A percentile compares a stretch with the other conserved stretches of the same genome.
These are phyloP conservation scores for Euclidia mi DNA, from an alignment of 2,888 invertebrate species.

Conservation along the genomic window DNA sequence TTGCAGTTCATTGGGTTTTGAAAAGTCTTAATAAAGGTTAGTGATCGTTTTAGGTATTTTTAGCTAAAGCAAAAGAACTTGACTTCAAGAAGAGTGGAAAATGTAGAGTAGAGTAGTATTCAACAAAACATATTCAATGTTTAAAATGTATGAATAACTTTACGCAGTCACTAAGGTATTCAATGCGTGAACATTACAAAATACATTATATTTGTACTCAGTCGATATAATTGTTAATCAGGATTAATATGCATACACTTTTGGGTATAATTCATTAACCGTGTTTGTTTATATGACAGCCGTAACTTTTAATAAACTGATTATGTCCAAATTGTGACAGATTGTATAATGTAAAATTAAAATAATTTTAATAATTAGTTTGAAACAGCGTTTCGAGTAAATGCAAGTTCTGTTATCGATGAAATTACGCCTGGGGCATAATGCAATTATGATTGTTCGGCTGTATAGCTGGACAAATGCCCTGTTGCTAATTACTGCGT, in stretches of 20 bases:
- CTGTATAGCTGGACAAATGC: constrained; percentile 66
- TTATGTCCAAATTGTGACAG: constrained; percentile 57
- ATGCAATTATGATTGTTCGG: constrained; percentile 64
- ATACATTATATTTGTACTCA: background rate
- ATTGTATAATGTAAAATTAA: constrained; percentile 67
- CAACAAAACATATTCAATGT: no score
- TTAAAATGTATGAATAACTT: no score
- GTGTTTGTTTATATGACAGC: constrained; percentile 27
- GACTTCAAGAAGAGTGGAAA: no score
- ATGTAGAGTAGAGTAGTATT: no score
- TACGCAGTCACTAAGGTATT: no score
- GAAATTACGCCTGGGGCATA: constrained; percentile 66
- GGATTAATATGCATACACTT: constrained; percentile 6
- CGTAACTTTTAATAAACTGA: constrained; percentile 35
- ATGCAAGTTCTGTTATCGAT: constrained; percentile 73
- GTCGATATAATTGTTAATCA: background rate
- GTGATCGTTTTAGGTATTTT: no score
- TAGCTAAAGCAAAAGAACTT: no score
- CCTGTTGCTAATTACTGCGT: constrained; percentile 56
- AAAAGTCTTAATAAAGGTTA: no score
- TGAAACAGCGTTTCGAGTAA: constrained; percentile 70
- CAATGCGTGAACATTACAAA: no score
- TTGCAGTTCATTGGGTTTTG: no score
- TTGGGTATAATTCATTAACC: constrained; percentile 19
- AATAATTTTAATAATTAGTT: constrained; percentile 77